Base-by-base conservation (phyloP, 2,797 vertebrate genomes). In the Numenius phaeopus region DNA sequence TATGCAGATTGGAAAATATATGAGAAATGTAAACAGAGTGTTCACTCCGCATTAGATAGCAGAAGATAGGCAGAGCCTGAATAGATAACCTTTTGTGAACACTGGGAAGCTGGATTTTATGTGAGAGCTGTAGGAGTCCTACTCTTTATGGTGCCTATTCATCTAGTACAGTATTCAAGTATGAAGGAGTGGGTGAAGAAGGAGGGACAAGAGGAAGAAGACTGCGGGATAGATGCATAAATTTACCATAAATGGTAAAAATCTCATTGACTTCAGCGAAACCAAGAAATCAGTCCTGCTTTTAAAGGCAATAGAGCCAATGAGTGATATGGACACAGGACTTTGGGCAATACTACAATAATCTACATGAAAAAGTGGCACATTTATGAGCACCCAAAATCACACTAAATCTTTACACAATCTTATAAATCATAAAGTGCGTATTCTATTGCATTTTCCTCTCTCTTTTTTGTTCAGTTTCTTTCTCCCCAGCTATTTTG, bases 71-170 rank as follows among this genome's bases (percentile, higher is more conserved):
- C 94, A 91, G 95, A 96, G 97, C 95, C 86, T 22, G 96, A 96
- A 92, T 34, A 97, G 97, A 97, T 97, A 98, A 96, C 94, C 94
- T 97, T 97, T 87, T 82, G 93, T 95, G 95, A 95, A 78, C 66
- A 79, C 87, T 96, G 95, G 96, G 94, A 98, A 97, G 93, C 95
- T 96, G 96, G 97, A 97, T 97, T 97, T 98, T 98, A 97, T 97
- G 95, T 94, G 94, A 97, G 95, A 95, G 79, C 95, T 97, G 83
- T 92, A 87, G 83, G 76, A 84, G 57, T 73, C 62, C 6, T 76
- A 94, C 87, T 95, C 94, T 97, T 98, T 97, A 89, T 89, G 94
- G 91, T 97, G 84, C 75, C 85, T 96, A 96, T 98, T 97, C 91
- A 96, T 97, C 94, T 90, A 96, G 89, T 94, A 91, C 42, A 54